Percentiles rank a stretch among this genome's conserved stretches.
phyloP scores from a whole-genome alignment of 64 coral and sea anemone species.

The Stylophora pistillata region DNA sequence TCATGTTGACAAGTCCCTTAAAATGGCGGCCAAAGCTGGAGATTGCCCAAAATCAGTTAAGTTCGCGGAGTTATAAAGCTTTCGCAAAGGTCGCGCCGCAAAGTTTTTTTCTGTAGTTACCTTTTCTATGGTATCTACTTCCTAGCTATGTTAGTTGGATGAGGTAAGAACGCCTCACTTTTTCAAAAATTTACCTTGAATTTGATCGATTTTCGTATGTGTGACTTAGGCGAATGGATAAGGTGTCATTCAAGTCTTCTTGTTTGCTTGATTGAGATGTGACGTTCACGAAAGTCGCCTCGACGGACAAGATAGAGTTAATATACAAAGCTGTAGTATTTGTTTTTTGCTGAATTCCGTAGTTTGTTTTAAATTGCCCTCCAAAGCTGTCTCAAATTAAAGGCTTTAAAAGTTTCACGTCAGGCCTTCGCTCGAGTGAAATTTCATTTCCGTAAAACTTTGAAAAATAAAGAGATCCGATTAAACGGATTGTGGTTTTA shows the following conservation, averaged over 20 bases:
- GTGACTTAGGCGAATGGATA: slow-evolving; percentile 29
- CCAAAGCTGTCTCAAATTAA: no score
- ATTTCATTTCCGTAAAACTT: no score
- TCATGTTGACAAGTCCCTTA: no score
- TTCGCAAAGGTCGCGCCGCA: background rate
- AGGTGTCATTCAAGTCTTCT: slow-evolving; percentile 22
- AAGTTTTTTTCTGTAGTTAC: slow-evolving; percentile 25
- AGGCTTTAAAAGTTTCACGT: no score
- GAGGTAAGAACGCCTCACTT: slow-evolving; percentile 39
- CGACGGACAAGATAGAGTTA: slow-evolving; percentile 15
- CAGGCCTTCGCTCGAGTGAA: no score
- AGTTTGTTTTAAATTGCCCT: background rate
- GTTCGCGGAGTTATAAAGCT: background rate
- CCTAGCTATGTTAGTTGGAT: slow-evolving; percentile 37
- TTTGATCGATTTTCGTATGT: slow-evolving; percentile 33
- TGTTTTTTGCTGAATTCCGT: slow-evolving; percentile 9
- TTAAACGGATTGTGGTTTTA: no score
- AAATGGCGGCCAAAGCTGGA: no score
- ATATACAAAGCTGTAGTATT: slow-evolving; percentile 24
- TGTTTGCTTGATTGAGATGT: slow-evolving; percentile 16
- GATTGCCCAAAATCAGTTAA: slow-evolving; percentile 25
- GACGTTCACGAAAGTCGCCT: slow-evolving; percentile 18
- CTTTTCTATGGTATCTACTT: slow-evolving; percentile 35
- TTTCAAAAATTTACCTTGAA: slow-evolving; percentile 35
- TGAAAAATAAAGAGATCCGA: no score